phyloP scores from a whole-genome alignment of 2,113 vertebrate genomes.

The Ancistrus triradiatus region DNA sequence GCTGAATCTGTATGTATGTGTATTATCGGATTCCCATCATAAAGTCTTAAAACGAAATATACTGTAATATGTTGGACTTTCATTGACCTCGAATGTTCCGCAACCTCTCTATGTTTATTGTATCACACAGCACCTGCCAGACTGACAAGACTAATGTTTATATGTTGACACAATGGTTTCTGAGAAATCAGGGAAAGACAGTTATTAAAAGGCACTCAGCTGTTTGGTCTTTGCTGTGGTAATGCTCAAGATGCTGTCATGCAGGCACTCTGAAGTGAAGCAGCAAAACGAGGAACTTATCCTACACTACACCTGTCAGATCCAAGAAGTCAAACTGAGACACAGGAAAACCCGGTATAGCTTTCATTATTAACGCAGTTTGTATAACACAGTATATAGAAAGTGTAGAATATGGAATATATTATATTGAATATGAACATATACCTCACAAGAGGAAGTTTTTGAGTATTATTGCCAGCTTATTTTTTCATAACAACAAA shows the following conservation, averaged over 20 bases:
- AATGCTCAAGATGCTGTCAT: conserved; percentile 9
- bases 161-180: not conserved
- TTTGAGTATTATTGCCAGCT: too few relatives aligned
- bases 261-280: conserved; percentile 57
- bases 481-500: too few relatives aligned
- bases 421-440: too few relatives aligned
- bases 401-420: too few relatives aligned
- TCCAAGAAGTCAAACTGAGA: conserved; percentile 65
- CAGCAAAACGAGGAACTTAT: conserved; percentile 57
- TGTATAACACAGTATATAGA: not conserved
- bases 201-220: not conserved
- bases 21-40: too few relatives aligned
- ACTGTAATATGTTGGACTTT: too few relatives aligned
- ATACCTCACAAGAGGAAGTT: too few relatives aligned
- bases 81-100: conserved; percentile 6
- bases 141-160: conserved; percentile 1
- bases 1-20: too few relatives aligned
- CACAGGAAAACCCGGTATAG: conserved; percentile 64
- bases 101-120: not conserved
- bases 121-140: conserved; percentile 13
- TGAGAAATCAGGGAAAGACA: not conserved
- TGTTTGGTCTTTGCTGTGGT: conserved; percentile 10
- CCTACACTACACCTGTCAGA: conserved; percentile 62
- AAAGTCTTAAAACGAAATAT: too few relatives aligned
- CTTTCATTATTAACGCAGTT: not conserved